Evolutionary conservation across 2,888 invertebrate genomes (phyloP), one percentile per base, ranked within the genome.

Genomic region (Drosophila quinaria): DNA sequence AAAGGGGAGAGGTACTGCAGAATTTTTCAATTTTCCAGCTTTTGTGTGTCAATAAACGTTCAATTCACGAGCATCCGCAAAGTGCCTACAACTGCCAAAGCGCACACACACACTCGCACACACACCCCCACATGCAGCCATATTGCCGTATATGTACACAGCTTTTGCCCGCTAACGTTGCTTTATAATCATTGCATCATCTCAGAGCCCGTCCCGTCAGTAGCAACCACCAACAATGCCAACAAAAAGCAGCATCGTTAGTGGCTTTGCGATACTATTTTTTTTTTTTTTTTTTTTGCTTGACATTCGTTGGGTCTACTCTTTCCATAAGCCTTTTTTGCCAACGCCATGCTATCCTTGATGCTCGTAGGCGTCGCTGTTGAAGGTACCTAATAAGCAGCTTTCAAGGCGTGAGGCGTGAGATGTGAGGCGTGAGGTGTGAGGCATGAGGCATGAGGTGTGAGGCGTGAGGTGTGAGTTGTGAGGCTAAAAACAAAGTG

Each of bases 31-130:
- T 87, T 87, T 90, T 81, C 74, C 83, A 78, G 75, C 86, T 87
- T 86, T 87, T 90, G 89, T 87, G 83, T 88, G 78, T 90, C 83
- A 83, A 86, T 87, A 87, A 90, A 78, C 89, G 90, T 88, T 87
- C 90, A 79, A 86, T 87, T 88, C 89, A 87, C 76, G 78, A 83
- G 79, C 89, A 81, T 79, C 86, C 82, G 82, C 76, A 90, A 85
- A 84, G 89, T 85, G 80, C 84, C 89, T 89, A 86, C 87, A 82
- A 80, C 87, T 88, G 87, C 64, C 81, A 89, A 65, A 67, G 67
- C 58, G 72, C 47, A 56, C 51, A 33, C 51, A 33, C 44, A 41
- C 51, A 50, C 49, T 5, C 11, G 17, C 44, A 31, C 49, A 10
- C 35, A 35, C 50, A 33, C 39, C 49, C 11, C 22, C 35, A 42